A percentile compares a stretch with the other conserved stretches of the same genome.
Conservation (phyloP, 2,888 invertebrate genomes). For the Trypoxylon attenuatum region DNA sequence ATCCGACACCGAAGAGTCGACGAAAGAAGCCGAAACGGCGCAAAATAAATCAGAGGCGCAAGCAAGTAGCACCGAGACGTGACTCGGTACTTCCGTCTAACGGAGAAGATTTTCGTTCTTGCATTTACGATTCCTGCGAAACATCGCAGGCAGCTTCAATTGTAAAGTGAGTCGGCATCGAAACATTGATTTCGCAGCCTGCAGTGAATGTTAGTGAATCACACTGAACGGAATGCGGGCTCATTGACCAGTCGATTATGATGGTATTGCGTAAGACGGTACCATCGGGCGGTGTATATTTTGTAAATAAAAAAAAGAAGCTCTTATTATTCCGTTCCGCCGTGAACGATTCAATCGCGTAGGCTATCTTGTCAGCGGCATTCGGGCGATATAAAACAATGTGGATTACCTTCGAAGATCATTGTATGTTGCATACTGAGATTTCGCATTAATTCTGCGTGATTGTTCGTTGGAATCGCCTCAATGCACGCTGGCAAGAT, state of each 20-base stretch:
- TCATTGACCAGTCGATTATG: too few relatives aligned
- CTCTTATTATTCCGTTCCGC: conserved; percentile 44
- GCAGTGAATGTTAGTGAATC: not conserved
- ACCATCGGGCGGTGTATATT: conserved; percentile 49
- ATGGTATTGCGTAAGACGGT: not conserved
- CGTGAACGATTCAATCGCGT: conserved; percentile 22
- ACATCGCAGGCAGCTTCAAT: too few relatives aligned
- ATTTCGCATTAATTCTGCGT: too few relatives aligned
- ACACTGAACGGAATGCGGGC: not conserved
- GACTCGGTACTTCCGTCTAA: conserved; percentile 45
- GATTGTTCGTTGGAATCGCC: too few relatives aligned
- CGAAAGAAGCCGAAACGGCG: conserved; percentile 52
- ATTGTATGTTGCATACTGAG: too few relatives aligned
- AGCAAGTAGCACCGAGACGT: conserved; percentile 66
- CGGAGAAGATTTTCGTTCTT: not conserved
- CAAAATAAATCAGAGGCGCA: conserved; percentile 65
- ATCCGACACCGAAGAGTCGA: not conserved
- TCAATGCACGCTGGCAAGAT: not conserved
- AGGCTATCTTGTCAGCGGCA: not conserved
- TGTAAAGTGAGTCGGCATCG: too few relatives aligned
- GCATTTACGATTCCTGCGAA: not conserved
- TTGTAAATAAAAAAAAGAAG: conserved; percentile 53
- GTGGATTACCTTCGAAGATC: too few relatives aligned
- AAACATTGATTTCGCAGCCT: not conserved
- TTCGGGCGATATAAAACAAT: too few relatives aligned